Base-by-base conservation (phyloP, 2,113 vertebrate genomes). In the Sardina pilchardus region DNA sequence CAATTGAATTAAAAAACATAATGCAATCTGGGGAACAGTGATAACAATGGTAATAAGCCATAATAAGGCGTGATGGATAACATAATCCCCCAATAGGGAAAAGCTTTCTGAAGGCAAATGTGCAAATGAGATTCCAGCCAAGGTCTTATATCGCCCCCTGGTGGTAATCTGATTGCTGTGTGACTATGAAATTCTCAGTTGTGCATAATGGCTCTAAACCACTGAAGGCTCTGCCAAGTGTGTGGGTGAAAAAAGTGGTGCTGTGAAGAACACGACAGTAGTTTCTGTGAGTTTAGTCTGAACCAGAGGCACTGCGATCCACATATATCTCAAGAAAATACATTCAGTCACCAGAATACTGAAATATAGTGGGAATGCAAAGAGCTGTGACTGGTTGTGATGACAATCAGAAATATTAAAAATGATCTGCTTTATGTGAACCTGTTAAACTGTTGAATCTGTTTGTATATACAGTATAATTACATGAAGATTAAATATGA, bases 281-380 rank as follows among this genome's bases (percentile, higher is more conserved):
- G 63, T 3, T 71, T 71, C 63, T 4, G 14, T 8, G n/a, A 71
- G 63, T 71, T 26, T 34, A 30, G 63, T 71, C 30, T 71, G 9
- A 7, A 30, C 63, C 63, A 34, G 6, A 14, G 30, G 8, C 63
- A 30, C 63, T 12, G 63, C 14, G 26, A 71, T 34, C 63, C 63
- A 71, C 26, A 71, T 26, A 71, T 88, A 85, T 53, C 82, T 85
- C 83, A 89, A 92, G 90, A 83, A 85, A 92, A 94, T 94, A 91
- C 91, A 89, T 91, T 89, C 85, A 84, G 91, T 90, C 91, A 91
- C 92, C 93, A 91, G 90, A 84, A 85, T 50, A 59, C 59, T 26
- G n/a, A 17, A 56, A 67, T 42, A 36, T 16, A 71, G 83, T 34
- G 59, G 26, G 12, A 75, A 84, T 16, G 63, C 53, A 1, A 67